These are phyloP conservation scores for Eucriotettix oculatus DNA, from an alignment of 2,888 invertebrate genomes.

Conservation along the genomic window DNA sequence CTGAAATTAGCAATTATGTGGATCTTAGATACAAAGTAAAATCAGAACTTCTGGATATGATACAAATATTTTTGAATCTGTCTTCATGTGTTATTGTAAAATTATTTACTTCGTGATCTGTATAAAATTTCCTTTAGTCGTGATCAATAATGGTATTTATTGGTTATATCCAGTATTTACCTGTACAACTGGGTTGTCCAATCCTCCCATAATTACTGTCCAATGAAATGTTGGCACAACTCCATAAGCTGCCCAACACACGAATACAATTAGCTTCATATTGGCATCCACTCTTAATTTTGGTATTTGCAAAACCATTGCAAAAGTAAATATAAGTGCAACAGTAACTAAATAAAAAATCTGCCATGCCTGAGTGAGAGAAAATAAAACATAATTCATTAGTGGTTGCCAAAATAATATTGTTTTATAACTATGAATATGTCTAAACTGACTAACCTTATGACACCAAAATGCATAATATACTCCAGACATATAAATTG, in stretches of 20 bases:
- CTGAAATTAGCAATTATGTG: too few species aligned
- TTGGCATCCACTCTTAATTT: conserved; percentile 49
- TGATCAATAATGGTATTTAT: too few species aligned
- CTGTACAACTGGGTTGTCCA: conserved; percentile 67
- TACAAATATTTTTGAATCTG: too few species aligned
- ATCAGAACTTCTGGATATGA: too few species aligned
- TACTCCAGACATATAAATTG: conserved; percentile 88
- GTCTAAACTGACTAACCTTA: conserved; percentile 39
- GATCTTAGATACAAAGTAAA: too few species aligned
- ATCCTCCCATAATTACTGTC: conserved; percentile 77
- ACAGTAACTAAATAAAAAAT: conserved; percentile 71
- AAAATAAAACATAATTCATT: conserved; percentile 2
- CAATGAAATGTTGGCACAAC: conserved; percentile 84
- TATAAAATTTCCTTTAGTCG: too few species aligned
- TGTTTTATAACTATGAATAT: neutral
- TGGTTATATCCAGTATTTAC: conserved; percentile 27
- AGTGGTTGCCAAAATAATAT: conserved; percentile 1
- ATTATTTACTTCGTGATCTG: too few species aligned
- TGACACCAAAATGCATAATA: conserved; percentile 96
- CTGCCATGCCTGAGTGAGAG: conserved; percentile 46
- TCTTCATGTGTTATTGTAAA: too few species aligned
- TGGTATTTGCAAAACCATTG: conserved; percentile 67
- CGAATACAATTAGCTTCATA: conserved; percentile 62
- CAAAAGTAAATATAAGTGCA: conserved; percentile 59
- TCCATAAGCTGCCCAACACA: conserved; percentile 78